Conservation (phyloP, 2,113 vertebrate genomes). For the Nematolebias whitei region DNA sequence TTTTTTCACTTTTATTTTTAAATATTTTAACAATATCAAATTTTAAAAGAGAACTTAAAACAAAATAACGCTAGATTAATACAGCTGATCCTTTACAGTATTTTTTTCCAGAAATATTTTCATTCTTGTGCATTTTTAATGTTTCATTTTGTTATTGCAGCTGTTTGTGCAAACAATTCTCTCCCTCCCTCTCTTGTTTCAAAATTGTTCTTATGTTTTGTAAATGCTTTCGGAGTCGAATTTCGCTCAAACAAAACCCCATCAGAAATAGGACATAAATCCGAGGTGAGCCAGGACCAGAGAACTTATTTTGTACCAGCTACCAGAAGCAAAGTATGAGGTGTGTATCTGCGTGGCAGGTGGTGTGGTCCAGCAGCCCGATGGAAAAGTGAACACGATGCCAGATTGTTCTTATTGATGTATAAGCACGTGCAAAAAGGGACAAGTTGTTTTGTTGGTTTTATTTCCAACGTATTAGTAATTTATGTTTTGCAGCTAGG, state of each 20-base stretch:
- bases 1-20: constrained; percentile 17
- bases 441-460: background rate
- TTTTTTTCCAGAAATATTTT: background rate
- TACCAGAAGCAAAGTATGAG: constrained; percentile 23
- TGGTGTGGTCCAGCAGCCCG: constrained; percentile 37
- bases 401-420: constrained; percentile 34
- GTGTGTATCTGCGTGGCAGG: constrained; percentile 52
- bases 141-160: constrained; percentile 14
- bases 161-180: background rate
- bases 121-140: constrained; percentile 11
- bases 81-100: background rate
- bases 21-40: background rate
- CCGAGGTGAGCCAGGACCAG: background rate
- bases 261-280: background rate
- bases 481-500: too few species aligned
- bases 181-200: background rate
- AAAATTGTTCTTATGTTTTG: constrained; percentile 5
- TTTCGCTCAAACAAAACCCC: background rate
- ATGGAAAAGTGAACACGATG: constrained; percentile 47
- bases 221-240: constrained; percentile 9
- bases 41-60: background rate
- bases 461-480: too few species aligned
- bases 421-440: constrained; percentile 19
- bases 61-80: background rate
- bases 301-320: constrained; percentile 35